phyloP scores from a whole-genome alignment of 2,113 vertebrate species.

The Cyprinus carpio region DNA sequence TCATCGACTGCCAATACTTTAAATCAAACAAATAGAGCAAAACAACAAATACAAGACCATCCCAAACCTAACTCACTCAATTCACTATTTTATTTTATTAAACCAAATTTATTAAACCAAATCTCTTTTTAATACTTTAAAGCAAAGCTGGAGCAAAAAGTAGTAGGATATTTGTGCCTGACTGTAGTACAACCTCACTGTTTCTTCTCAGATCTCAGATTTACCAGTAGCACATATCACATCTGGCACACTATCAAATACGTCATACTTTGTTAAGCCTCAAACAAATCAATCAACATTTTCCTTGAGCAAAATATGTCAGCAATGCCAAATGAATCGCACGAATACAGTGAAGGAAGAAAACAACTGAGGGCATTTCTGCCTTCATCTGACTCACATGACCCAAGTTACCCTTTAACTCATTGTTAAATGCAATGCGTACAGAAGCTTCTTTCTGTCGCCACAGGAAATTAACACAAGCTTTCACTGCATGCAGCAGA shows the following conservation, averaged over 20 bases:
- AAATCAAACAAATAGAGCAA: no score
- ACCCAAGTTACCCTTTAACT: slow-evolving; percentile 39
- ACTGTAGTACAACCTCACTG: neutral
- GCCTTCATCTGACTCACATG: slow-evolving; percentile 44
- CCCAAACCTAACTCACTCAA: no score
- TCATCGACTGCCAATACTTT: no score
- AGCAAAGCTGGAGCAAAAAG: neutral
- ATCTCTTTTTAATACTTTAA: no score
- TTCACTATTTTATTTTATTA: no score
- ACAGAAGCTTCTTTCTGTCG: slow-evolving; percentile 38
- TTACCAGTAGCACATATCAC: slow-evolving; percentile 7
- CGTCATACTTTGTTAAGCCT: slow-evolving; percentile 19
- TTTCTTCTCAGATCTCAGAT: neutral
- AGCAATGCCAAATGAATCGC: neutral
- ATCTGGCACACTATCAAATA: neutral
- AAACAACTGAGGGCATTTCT: slow-evolving; percentile 35
- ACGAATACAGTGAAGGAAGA: neutral
- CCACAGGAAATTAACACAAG: slow-evolving; percentile 58
- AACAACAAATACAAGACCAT: no score
- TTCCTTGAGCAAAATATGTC: neutral
- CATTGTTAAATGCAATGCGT: slow-evolving; percentile 33
- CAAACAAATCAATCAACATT: slow-evolving; percentile 29
- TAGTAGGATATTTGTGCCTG: neutral
- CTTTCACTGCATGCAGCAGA: slow-evolving; percentile 43
- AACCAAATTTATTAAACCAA: no score